Conservation (phyloP, 2,113 vertebrate species). For the Bucco capensis region DNA sequence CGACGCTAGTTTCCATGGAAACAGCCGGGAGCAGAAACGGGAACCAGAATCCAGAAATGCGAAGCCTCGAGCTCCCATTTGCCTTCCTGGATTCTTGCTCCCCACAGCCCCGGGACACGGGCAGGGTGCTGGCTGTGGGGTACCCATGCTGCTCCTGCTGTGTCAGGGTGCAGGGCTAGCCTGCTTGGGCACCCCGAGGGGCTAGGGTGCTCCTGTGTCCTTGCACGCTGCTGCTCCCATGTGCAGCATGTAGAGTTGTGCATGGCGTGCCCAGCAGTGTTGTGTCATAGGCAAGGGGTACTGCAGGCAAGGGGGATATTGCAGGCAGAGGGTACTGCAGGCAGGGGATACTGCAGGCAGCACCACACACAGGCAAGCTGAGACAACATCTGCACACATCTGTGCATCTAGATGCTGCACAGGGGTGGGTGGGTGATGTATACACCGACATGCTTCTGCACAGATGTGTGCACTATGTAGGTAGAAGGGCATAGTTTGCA, state of each 20-base stretch:
- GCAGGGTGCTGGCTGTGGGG: background rate
- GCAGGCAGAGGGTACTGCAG: background rate
- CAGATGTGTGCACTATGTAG: rapidly evolving
- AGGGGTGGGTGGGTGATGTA: background rate
- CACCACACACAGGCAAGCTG: background rate
- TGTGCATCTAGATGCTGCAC: background rate
- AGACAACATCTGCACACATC: background rate
- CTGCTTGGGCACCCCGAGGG: rapidly evolving
- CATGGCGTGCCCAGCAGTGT: background rate
- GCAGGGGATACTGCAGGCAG: background rate
- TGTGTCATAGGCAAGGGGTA: background rate
- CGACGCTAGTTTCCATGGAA: constrained; percentile 74
- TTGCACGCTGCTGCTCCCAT: background rate
- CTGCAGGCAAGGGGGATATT: background rate
- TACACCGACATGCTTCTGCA: rapidly evolving
- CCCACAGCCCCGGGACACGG: background rate
- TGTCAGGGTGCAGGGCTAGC: background rate
- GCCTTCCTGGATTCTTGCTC: constrained; percentile 61
- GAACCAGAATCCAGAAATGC: constrained; percentile 70
- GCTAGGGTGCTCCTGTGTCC: background rate
- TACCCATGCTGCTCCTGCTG: background rate
- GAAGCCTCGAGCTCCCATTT: constrained; percentile 56
- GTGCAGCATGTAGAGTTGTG: background rate
- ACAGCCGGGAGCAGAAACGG: constrained; percentile 71
- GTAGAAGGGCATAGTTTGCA: background rate